Evolutionary conservation across 1,140 invertebrate species (phyloP).

Genomic region (Microvelia longipes): DNA sequence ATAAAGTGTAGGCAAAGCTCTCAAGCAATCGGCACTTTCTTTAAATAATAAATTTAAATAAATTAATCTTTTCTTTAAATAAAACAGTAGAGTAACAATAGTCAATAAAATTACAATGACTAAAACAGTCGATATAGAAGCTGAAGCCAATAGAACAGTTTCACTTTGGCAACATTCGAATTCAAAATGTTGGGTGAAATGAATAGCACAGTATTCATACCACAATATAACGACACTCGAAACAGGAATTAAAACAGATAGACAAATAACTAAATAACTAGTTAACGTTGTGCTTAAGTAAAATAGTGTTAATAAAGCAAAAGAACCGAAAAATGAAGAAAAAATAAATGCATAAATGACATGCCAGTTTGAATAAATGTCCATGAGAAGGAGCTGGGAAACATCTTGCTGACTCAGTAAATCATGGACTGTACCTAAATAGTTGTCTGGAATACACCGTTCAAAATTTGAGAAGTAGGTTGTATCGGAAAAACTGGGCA

Average conservation of each 20-base stretch:
- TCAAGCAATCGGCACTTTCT: constrained; percentile 72
- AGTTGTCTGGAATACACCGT: constrained; percentile 65
- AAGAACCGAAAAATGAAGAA: constrained; percentile 56
- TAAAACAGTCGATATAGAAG: constrained; percentile 23
- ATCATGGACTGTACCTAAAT: constrained; percentile 55
- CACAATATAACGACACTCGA: neutral
- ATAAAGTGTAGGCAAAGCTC: constrained; percentile 66
- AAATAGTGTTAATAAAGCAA: constrained; percentile 2
- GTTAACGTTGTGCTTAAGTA: constrained; percentile 5
- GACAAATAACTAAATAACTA: constrained; percentile 7
- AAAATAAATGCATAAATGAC: constrained; percentile 67
- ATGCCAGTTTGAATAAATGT: constrained; percentile 73
- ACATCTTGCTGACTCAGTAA: constrained; percentile 74
- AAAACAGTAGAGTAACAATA: constrained; percentile 40
- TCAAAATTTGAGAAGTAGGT: constrained; percentile 56
- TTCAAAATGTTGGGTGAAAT: neutral
- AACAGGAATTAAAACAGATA: neutral
- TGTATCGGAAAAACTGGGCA: constrained; percentile 57
- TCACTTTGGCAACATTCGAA: constrained; percentile 2
- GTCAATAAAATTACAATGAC: constrained; percentile 57
- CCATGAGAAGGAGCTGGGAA: constrained; percentile 70
- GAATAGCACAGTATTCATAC: neutral
- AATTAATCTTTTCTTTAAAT: constrained; percentile 61
- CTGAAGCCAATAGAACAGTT: constrained; percentile 8
- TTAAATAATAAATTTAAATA: constrained; percentile 68